Conservation (phyloP, 2,888 invertebrate species). For the Agrochola lota region DNA sequence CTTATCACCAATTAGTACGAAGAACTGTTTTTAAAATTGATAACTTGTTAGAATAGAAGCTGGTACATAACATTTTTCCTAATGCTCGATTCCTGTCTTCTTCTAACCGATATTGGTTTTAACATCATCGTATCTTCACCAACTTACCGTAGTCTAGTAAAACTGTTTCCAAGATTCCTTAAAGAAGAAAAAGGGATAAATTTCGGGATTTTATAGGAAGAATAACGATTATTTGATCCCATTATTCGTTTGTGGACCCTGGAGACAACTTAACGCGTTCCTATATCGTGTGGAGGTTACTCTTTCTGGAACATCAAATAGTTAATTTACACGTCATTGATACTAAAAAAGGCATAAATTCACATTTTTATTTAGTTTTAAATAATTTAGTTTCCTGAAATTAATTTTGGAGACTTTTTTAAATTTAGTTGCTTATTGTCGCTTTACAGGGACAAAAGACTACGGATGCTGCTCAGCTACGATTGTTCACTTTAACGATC, state of each 20-base stretch:
- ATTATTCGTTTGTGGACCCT: slow-evolving; percentile 21
- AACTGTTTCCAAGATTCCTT: not conserved
- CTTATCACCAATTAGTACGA: not conserved
- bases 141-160: not conserved
- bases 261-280: not conserved
- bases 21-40: slow-evolving; percentile 26
- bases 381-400: not conserved
- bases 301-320: not conserved
- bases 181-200: not conserved
- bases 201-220: slow-evolving; percentile 15
- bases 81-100: slow-evolving; percentile 8
- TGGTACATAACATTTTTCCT: not conserved
- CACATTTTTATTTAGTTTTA: not conserved
- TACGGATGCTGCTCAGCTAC: not conserved
- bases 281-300: not conserved
- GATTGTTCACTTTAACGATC: not conserved
- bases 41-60: slow-evolving; percentile 15
- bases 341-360: not conserved
- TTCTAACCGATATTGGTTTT: not conserved
- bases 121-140: not conserved
- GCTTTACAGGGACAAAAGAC: not conserved
- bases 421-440: not conserved
- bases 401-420: not conserved
- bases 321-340: too few relatives aligned
- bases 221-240: slow-evolving; percentile 18